These are phyloP conservation scores for Naso thynnoides DNA, from an alignment of 2,797 vertebrate genomes.

Conservation along the genomic window DNA sequence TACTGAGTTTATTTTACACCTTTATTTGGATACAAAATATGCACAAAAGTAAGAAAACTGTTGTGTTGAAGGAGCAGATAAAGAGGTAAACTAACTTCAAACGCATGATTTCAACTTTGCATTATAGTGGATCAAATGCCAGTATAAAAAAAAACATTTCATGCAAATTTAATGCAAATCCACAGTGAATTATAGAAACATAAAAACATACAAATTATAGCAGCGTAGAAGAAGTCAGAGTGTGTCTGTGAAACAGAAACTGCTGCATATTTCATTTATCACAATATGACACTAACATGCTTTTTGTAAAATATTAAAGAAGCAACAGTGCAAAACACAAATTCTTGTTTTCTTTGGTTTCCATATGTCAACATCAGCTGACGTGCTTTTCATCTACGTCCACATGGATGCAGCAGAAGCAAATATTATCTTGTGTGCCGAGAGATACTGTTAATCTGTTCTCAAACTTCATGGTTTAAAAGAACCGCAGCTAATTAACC, in stretches of 20 bases:
- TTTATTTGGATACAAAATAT: constrained; percentile 11
- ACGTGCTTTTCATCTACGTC: constrained; percentile 61
- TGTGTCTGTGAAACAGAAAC: constrained; percentile 25
- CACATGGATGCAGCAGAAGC: constrained; percentile 60
- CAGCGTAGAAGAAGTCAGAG: constrained; percentile 4
- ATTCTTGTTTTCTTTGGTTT: constrained; percentile 37
- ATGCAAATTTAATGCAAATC: constrained; percentile 58
- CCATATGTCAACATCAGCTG: constrained; percentile 59
- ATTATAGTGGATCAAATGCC: constrained; percentile 26
- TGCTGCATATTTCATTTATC: constrained; percentile 20
- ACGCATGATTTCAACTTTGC: constrained; percentile 9
- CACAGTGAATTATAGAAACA: constrained; percentile 31
- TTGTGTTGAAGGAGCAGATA: not conserved
- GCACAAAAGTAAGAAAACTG: not conserved
- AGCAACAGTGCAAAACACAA: constrained; percentile 10
- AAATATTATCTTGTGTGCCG: constrained; percentile 77
- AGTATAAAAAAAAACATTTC: constrained; percentile 45
- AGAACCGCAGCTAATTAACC: constrained; percentile 89
- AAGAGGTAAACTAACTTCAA: constrained; percentile 6
- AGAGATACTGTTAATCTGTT: constrained; percentile 85
- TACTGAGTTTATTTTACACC: not conserved
- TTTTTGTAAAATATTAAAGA: constrained; percentile 38
- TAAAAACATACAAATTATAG: constrained; percentile 32
- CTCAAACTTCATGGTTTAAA: constrained; percentile 86
- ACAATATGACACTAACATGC: constrained; percentile 14